Evolutionary conservation across 2,113 vertebrate genomes (phyloP), one percentile per base, ranked within the genome.

Genomic region (Psettodes erumei): DNA sequence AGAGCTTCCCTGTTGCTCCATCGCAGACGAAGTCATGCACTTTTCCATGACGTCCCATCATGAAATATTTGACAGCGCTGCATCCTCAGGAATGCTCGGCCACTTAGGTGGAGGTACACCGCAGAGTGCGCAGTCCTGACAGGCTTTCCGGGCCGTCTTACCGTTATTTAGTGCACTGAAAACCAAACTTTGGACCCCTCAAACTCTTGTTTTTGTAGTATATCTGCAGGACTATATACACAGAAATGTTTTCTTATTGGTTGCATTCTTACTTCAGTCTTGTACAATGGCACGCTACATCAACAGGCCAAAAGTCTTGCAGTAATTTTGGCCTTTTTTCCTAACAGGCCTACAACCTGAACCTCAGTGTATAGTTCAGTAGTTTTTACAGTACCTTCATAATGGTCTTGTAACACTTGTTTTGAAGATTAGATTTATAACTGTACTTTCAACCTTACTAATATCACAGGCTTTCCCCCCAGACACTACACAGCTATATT

Each of bases 21-120:
- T 88, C 74, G 42, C 78, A 83, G 81, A 81, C 23, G 23, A 83
- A 86, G 85, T 90, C 89, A 37, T 86, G 82, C 89, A 76, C 86
- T 94, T 95, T 96, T 98, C 96, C 96, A 94, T 96, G 94, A 96
- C 95, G 96, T 93, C 90, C 89, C 90, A 91, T 90, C 81, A 55
- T 95, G 94, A 96, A 95, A 93, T 95, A 95, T 96, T 89, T 94
- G 93, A 95, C 94, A 94, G 83, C 86, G 63, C 70, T 82, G 90
- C 94, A 91, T 95, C 92, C 74, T 89, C 78, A 91, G 93, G 94
- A 95, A 96, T 96, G 93, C 90, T 88, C 90, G 90, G 87, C 93
- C 87, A 87, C 93, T 95, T 91, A 90, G 89, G 90, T 75, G 76
- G 32, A 64, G 90, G 92, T 85, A 77, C 89, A 93, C 88, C 85